phyloP scores from a whole-genome alignment of 1,140 invertebrate species.

The Nautilus pompilius region DNA sequence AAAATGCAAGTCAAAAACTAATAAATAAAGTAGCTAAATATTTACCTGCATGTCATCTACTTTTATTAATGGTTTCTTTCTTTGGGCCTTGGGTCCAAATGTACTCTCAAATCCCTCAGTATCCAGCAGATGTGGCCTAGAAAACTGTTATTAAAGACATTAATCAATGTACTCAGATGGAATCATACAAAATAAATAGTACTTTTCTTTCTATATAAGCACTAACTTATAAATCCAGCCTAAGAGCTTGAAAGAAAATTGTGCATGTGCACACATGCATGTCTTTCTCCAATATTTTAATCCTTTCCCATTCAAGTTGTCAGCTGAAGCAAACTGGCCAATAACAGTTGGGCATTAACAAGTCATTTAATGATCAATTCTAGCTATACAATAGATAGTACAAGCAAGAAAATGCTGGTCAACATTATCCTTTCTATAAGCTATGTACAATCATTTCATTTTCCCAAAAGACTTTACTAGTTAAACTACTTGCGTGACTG shows the following conservation, averaged over 20 bases:
- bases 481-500: no score
- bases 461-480: no score
- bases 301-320: no score
- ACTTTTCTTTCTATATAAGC: neutral
- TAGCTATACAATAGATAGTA: no score
- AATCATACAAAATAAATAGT: neutral
- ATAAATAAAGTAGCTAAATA: neutral
- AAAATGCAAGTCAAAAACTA: neutral
- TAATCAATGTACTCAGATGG: neutral
- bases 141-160: conserved; percentile 29
- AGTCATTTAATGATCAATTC: no score
- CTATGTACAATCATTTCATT: no score
- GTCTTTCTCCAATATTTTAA: no score
- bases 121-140: conserved; percentile 90
- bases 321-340: no score
- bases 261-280: neutral
- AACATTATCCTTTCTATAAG: no score
- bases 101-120: conserved; percentile 91
- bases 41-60: conserved; percentile 59
- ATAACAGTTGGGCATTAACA: no score
- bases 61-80: conserved; percentile 86
- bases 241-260: neutral
- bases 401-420: no score
- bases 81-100: conserved; percentile 89
- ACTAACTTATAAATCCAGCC: neutral